Conservation (phyloP, 2,113 vertebrate genomes). For the Sylvia atricapilla region DNA sequence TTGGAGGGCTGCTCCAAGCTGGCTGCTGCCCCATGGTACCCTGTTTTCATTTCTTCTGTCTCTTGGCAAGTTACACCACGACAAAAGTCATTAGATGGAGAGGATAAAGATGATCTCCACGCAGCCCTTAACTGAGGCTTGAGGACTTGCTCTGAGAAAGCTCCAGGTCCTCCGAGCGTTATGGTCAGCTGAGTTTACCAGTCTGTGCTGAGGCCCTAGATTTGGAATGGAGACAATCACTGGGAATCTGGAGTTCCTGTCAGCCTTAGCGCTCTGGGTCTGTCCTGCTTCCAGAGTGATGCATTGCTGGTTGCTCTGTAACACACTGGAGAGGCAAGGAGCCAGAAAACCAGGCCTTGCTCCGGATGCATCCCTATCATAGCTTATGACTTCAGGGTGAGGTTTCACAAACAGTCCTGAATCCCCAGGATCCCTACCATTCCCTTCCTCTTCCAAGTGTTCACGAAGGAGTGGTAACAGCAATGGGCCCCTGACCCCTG, state of each 20-base stretch:
- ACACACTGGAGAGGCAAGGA: background rate
- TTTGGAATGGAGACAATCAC: background rate
- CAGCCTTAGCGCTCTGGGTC: background rate
- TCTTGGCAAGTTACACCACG: background rate
- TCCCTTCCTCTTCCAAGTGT: background rate
- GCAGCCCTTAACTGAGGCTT: background rate
- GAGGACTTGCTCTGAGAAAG: background rate
- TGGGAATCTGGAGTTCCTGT: background rate
- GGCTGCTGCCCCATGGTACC: background rate
- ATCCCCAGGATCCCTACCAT: background rate
- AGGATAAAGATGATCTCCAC: background rate
- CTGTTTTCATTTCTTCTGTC: background rate
- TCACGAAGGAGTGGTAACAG: background rate
- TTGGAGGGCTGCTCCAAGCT: background rate
- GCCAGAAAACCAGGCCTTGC: background rate
- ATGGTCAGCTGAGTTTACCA: background rate
- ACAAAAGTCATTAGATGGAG: background rate
- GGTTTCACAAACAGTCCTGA: background rate
- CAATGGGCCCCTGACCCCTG: background rate
- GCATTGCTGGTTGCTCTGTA: background rate
- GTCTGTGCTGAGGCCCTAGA: background rate
- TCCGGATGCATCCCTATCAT: background rate
- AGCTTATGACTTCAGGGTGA: background rate
- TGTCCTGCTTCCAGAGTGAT: background rate
- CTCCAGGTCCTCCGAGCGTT: background rate